A percentile compares a stretch with the other conserved stretches of the same genome.
These are phyloP conservation scores for Thereuonema tuberculata DNA, from an alignment of 1,140 invertebrate species.

Conservation along the genomic window DNA sequence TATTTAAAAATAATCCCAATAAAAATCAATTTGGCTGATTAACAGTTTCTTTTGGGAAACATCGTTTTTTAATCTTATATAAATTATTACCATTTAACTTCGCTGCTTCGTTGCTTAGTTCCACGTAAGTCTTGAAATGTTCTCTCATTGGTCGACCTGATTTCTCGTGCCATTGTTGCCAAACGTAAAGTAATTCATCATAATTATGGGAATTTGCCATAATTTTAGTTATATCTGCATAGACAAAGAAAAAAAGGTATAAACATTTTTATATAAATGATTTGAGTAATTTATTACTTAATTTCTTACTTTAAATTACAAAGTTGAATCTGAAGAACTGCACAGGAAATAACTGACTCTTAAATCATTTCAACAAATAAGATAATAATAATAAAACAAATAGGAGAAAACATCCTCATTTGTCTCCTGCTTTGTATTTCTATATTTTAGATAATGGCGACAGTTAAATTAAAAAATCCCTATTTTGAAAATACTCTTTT, in stretches of 20 bases:
- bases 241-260: slow-evolving; percentile 2
- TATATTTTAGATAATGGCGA: no score
- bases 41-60: no score
- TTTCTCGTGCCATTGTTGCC: slow-evolving; percentile 63
- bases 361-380: no score
- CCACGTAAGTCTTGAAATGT: slow-evolving; percentile 58
- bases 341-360: background rate
- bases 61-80: no score
- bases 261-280: background rate
- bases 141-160: slow-evolving; percentile 57
- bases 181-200: slow-evolving; percentile 54
- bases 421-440: no score
- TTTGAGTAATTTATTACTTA: background rate
- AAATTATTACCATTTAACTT: slow-evolving; percentile 47
- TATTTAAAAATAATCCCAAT: no score
- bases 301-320: background rate
- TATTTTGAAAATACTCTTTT: no score
- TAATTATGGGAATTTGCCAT: slow-evolving; percentile 55
- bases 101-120: slow-evolving; percentile 64
- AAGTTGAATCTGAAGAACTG: background rate
- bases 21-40: no score
- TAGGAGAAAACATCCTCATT: no score
- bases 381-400: no score
- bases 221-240: slow-evolving; percentile 46
- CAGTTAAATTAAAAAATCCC: no score